Evolutionary conservation across 1,140 invertebrate species (phyloP), one percentile per base, ranked within the genome.

Genomic region (Drosophila seguyi): DNA sequence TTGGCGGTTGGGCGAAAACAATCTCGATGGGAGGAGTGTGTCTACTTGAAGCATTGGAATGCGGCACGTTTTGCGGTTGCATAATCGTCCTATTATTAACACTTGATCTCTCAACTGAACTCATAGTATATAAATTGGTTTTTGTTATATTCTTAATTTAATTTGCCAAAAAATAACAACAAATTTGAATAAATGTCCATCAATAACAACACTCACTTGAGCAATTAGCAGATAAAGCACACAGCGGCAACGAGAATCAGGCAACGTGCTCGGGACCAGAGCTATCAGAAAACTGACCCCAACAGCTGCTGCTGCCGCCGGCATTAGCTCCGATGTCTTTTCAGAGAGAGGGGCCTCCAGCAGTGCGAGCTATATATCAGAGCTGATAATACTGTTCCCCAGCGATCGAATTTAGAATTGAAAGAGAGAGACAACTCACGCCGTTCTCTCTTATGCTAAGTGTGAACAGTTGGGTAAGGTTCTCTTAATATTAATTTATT

Each of bases 191-290:
- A 38, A 52, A 41, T 39, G 29, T 25, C 6, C 25, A 36, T 34
- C 16, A 44, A 31, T 53, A 39, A 36, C 16, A 13, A 47, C 14
- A 77, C 74, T 76, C 38, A 77, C 73, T 58, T 25, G 5, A 42
- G 16, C 18, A 42, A 59, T 55, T 31, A 60, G 38, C 48, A 68
- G 62, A 76, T 77, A 76, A 68, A 31, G 38, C 36, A 11, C n/a
- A 20, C 1, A 14, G 10, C 27, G n/a, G n/a, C n/a, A 41, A 47
- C 13, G 39, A 11, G 48, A 59, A 41, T 14, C 11, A 11, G 20
- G 38, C 48, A 65, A 75, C 57, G 56, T 74, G 71, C 69, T 62
- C 45, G 34, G 39, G n/a, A 36, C 11, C n/a, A 45, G 45, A 53
- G 47, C 56, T 39, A 45, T 27, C 44, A 39, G 31, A 31, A 41